Conservation (phyloP, 2,888 invertebrate species). For the Eupithecia subumbrata region DNA sequence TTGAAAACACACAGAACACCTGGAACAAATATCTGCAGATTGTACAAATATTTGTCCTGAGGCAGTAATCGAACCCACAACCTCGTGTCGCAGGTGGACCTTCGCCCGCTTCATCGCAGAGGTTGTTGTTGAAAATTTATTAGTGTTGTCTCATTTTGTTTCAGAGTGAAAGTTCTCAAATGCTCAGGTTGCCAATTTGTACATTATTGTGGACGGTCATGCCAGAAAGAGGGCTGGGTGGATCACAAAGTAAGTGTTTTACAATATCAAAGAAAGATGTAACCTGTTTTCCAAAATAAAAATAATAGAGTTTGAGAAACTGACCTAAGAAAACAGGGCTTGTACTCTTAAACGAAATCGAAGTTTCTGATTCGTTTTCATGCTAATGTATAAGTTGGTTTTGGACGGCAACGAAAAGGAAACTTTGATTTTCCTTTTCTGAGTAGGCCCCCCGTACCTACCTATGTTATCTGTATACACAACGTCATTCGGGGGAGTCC, state of each 20-base stretch:
- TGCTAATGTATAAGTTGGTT: no score
- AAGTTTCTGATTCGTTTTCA: no score
- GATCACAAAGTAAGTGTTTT: constrained; percentile 86
- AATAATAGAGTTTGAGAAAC: no score
- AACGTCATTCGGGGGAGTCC: no score
- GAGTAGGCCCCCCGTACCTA: no score
- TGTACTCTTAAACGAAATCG: no score
- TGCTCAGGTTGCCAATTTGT: constrained; percentile 94
- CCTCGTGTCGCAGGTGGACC: neutral
- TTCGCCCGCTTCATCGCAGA: neutral
- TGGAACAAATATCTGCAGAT: neutral
- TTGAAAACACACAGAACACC: neutral
- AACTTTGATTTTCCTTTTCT: no score
- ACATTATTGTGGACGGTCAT: constrained; percentile 91
- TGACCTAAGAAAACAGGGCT: no score
- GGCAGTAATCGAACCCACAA: neutral
- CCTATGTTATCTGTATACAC: no score
- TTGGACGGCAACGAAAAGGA: no score
- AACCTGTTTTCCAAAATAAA: neutral
- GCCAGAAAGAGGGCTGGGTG: constrained; percentile 92
- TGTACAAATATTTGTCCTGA: neutral
- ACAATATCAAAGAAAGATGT: neutral
- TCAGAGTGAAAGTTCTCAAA: constrained; percentile 88
- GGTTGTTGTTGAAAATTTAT: neutral
- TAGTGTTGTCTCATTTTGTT: constrained; percentile 44